Conservation (phyloP, 2,888 invertebrate species). For the Anticlea derivata region DNA sequence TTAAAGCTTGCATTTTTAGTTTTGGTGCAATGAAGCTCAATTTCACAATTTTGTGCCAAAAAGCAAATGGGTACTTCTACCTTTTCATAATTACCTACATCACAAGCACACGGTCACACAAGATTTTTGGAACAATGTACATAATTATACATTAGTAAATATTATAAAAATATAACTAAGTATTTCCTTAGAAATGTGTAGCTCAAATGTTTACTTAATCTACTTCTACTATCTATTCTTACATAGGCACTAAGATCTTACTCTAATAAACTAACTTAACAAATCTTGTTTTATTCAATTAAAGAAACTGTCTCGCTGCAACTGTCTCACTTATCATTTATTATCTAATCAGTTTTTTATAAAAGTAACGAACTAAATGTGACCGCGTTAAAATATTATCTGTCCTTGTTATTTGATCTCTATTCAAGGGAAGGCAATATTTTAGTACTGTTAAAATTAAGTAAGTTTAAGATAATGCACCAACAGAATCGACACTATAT, state of each 20-base stretch:
- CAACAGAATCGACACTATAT: too few relatives aligned
- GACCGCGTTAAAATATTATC: too few relatives aligned
- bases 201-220: constrained; percentile 71
- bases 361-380: too few relatives aligned
- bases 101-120: constrained; percentile 51
- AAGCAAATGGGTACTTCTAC: constrained; percentile 34
- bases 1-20: constrained; percentile 51
- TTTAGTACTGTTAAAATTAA: too few relatives aligned
- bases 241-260: constrained; percentile 54
- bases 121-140: constrained; percentile 77
- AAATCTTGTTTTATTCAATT: constrained; percentile 54
- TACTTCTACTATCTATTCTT: constrained; percentile 47
- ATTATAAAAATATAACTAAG: constrained; percentile 49
- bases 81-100: constrained; percentile 24
- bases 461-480: too few relatives aligned
- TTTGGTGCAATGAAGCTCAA: constrained; percentile 65
- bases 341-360: too few relatives aligned
- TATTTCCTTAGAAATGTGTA: constrained; percentile 68
- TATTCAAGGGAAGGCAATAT: too few relatives aligned
- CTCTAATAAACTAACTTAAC: constrained; percentile 55
- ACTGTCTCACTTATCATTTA: too few relatives aligned
- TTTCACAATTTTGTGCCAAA: constrained; percentile 67
- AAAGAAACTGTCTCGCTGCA: constrained; percentile 30
- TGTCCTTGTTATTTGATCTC: too few relatives aligned
- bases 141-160: constrained; percentile 70